Evolutionary conservation across 1,140 invertebrate species (phyloP).

Genomic region (Rhynchophorus ferrugineus): DNA sequence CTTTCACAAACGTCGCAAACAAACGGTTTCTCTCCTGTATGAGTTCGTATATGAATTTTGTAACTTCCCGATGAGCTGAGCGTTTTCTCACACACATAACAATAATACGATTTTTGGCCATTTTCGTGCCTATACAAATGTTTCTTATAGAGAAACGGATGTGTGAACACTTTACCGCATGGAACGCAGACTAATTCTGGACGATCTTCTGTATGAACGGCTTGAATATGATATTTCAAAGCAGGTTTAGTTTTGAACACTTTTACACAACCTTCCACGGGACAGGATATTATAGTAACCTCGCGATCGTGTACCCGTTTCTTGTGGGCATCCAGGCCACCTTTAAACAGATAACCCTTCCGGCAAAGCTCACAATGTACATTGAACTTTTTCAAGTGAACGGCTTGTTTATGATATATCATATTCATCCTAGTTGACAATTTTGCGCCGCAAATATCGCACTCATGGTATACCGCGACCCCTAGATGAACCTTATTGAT

Average conservation of each 20-base stretch:
- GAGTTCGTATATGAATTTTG: conserved; percentile 52
- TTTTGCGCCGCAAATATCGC: too few species aligned
- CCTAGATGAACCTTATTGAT: too few species aligned
- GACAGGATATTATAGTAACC: not conserved
- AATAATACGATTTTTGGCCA: conserved; percentile 13
- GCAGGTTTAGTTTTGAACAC: not conserved
- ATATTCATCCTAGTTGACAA: too few species aligned
- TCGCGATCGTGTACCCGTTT: conserved; percentile 9
- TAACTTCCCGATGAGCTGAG: conserved; percentile 12
- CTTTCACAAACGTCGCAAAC: conserved; percentile 58
- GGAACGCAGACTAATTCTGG: conserved; percentile 44
- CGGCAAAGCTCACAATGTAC: conserved; percentile 40
- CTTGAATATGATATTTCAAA: conserved; percentile 6
- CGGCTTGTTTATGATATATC: too few species aligned
- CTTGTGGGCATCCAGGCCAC: conserved; percentile 11
- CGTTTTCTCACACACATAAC: conserved; percentile 25
- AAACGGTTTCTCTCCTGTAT: conserved; percentile 65
- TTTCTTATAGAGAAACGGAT: conserved; percentile 1
- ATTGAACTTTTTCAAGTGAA: conserved; percentile 5
- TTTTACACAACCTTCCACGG: conserved; percentile 2
- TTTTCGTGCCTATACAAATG: conserved; percentile 34
- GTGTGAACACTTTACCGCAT: conserved; percentile 50
- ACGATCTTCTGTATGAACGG: not conserved
- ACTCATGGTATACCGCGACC: too few species aligned
- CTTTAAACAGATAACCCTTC: conserved; percentile 38